A percentile compares a stretch with the other conserved stretches of the same genome.
Evolutionary conservation across 2,113 vertebrate species (phyloP).

Genomic region (Elaphurus davidianus): DNA sequence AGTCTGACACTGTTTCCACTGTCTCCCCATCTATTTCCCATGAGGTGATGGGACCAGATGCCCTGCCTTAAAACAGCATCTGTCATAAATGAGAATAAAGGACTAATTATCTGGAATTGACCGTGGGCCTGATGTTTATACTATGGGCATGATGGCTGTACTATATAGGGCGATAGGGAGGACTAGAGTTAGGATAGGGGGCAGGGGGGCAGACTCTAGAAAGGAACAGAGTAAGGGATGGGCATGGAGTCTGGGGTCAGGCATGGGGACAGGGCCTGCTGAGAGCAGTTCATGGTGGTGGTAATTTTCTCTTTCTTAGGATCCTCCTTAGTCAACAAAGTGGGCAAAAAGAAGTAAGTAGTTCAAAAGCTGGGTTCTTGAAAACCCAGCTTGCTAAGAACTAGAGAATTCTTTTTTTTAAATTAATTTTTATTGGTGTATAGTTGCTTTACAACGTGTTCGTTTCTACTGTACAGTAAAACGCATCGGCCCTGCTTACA

Average conservation of each 20-base stretch:
- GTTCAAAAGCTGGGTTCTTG: neutral
- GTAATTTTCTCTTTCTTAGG: neutral
- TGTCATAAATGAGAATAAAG: neutral
- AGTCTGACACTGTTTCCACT: no score
- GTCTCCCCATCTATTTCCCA: no score
- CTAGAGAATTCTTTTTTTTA: neutral
- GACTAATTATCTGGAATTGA: neutral
- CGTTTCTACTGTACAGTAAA: neutral
- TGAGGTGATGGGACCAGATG: no score
- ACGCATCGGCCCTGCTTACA: neutral
- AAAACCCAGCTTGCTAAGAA: neutral
- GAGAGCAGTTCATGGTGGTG: no score
- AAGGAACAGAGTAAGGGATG: neutral
- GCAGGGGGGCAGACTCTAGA: neutral
- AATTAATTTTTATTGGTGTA: neutral
- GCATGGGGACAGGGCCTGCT: neutral
- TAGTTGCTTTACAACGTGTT: neutral
- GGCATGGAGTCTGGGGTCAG: neutral
- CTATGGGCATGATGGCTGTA: rapidly evolving
- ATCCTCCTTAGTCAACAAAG: neutral
- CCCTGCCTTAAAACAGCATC: neutral
- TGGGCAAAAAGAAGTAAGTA: neutral
- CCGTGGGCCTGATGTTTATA: rapidly evolving
- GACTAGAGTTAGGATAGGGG: neutral
- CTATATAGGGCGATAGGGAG: rapidly evolving